Evolutionary conservation across 2,888 invertebrate genomes (phyloP), one percentile per base, ranked within the genome.

Genomic region (Scaeva pyrastri): DNA sequence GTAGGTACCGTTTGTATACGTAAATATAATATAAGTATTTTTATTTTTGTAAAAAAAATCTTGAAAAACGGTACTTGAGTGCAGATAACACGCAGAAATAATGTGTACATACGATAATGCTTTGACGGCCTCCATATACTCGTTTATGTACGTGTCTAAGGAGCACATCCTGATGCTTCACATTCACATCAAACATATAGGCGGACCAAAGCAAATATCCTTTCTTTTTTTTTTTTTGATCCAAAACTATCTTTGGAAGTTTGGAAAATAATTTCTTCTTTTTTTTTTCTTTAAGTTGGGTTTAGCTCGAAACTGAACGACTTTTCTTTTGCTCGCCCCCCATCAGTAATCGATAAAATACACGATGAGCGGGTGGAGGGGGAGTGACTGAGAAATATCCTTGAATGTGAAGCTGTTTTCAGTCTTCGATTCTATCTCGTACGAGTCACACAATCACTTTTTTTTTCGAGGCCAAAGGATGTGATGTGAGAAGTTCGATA

Each of bases 241-340:
- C 36, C 23, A n/a, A 72, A 83, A 83, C 83, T 83, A 83, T 83
- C 62, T 73, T n/a, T 50, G 31, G 55, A 83, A 83, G 78, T 23
- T 68, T 68, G 62, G 62, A 74, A 83, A 78, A 78, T 70, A 83
- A 55, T 77, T 14, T 77, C 77, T 68, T 60, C 48, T 66, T 12
- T 60, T 39, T 58, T 39, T 19, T 21, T 7, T 39, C 19, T 60
- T 7, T 7, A 50, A 75, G 73, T 78, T 78, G 31, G 62, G 70
- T 83, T 83, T 83, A 78, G 70, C 83, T 62, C 62, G 12, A 70
- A 78, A 78, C 60, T 55, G 39, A 52, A 62, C 41, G 64, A 45
- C 11, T 36, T 45, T 71, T 66, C 62, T 62, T 39, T 66, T 68
- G 23, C 52, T 73, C 11, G n/a, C 23, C 45, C 26, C 45, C 52